Base-by-base conservation (phyloP, 2,888 invertebrate genomes). In the Heteropelma amictum region DNA sequence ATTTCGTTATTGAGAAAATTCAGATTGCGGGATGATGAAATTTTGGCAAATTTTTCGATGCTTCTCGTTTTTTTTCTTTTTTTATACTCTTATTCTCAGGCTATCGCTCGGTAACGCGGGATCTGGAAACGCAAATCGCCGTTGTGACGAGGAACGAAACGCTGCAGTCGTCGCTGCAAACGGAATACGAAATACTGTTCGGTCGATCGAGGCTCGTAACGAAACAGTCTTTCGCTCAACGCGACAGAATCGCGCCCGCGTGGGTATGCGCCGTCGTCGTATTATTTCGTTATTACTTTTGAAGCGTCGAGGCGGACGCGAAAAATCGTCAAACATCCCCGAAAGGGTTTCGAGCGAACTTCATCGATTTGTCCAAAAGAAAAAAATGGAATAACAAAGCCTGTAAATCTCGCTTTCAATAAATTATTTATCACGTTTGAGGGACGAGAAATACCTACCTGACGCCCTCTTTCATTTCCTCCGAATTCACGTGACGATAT, bases 41-140 rank as follows among this genome's bases (percentile, higher is more conserved):
- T n/a, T n/a, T n/a, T n/a, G n/a, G n/a, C n/a, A n/a, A n/a, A n/a
- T n/a, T n/a, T n/a, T n/a, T n/a, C n/a, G n/a, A n/a, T n/a, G n/a
- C n/a, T n/a, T n/a, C n/a, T n/a, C n/a, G n/a, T n/a, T n/a, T n/a
- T n/a, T n/a, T n/a, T n/a, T n/a, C n/a, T n/a, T n/a, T n/a, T n/a
- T n/a, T n/a, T n/a, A n/a, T n/a, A 4, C n/a, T 21, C 21, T 33
- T 26, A 33, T 54, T 21, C 19, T 6, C 80, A 92, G 93, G 93
- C 23, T 91, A 92, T 78, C 92, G 98, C 67, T 98, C 98, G 0
- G 97, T 98, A 0, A 92, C 94, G 77, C 93, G 97, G 30, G 99
- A 99, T 89, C 91, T 99, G 14, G 99, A 99, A 90, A 95, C 96
- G 0, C 98, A 99, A 89, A 91, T 99, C 0, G 95, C 95, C 28